A percentile compares a stretch with the other conserved stretches of the same genome.
Evolutionary conservation across 2,888 invertebrate species (phyloP).

Genomic region (Stenichneumon culpator): DNA sequence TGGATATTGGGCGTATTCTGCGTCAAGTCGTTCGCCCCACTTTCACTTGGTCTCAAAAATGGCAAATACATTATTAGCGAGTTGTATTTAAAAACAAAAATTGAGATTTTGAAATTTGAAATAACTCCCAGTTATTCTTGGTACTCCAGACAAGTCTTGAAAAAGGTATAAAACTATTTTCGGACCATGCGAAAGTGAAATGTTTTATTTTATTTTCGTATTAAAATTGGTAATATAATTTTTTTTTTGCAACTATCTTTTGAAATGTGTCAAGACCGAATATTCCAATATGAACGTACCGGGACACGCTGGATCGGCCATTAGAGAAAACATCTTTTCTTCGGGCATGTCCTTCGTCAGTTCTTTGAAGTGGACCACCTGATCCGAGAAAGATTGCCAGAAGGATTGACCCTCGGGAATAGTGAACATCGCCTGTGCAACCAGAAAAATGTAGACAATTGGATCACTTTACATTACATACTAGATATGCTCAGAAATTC

Average conservation of each 20-base stretch:
- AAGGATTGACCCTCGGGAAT: constrained; percentile 89
- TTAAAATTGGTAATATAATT: neutral
- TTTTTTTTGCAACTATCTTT: neutral
- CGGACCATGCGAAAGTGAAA: no score
- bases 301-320: constrained; percentile 88
- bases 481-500: neutral
- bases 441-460: neutral
- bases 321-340: constrained; percentile 88
- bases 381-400: constrained; percentile 90
- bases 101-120: no score
- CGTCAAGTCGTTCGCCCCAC: neutral
- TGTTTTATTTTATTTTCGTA: no score
- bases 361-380: constrained; percentile 89
- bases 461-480: neutral
- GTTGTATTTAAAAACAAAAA: no score
- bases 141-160: no score
- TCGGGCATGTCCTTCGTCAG: constrained; percentile 88
- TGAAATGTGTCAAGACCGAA: neutral
- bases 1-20: neutral
- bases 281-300: constrained; percentile 67
- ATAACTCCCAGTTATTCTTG: no score
- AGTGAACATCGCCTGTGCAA: constrained; percentile 87
- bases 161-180: no score
- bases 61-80: no score
- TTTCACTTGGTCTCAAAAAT: no score